Evolutionary conservation across 2,113 vertebrate species (phyloP).

Genomic region (Zosterops japonicus): DNA sequence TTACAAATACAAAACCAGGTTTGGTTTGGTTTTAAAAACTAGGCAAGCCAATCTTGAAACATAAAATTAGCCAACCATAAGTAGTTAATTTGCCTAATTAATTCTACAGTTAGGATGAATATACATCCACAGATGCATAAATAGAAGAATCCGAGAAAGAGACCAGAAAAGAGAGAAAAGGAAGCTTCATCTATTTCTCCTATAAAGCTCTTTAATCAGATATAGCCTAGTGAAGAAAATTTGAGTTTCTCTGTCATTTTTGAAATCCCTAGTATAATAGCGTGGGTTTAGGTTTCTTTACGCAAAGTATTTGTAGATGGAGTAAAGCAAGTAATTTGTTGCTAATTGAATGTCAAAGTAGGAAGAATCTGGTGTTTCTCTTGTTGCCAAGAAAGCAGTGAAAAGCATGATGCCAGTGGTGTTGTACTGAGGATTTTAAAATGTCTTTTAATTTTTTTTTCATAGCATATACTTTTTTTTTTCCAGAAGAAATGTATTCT

Average conservation of each 20-base stretch:
- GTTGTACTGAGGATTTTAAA: neutral
- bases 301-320: neutral
- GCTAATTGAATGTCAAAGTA: neutral
- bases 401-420: rapidly evolving
- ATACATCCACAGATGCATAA: neutral
- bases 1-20: neutral
- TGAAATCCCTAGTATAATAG: neutral
- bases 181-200: neutral
- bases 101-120: neutral
- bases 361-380: neutral
- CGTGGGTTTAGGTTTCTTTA: neutral
- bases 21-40: neutral
- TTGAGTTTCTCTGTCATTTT: neutral
- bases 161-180: neutral
- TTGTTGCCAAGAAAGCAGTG: neutral
- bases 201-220: neutral
- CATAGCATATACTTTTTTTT: neutral
- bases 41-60: neutral
- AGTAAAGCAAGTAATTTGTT: neutral
- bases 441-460: neutral
- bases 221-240: neutral
- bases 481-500: neutral
- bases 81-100: neutral
- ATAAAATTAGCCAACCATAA: neutral
- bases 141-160: neutral